Percentiles rank a stretch among this genome's conserved stretches.
Evolutionary conservation across 2,113 vertebrate genomes (phyloP).

Genomic region (Fulmarus glacialis): DNA sequence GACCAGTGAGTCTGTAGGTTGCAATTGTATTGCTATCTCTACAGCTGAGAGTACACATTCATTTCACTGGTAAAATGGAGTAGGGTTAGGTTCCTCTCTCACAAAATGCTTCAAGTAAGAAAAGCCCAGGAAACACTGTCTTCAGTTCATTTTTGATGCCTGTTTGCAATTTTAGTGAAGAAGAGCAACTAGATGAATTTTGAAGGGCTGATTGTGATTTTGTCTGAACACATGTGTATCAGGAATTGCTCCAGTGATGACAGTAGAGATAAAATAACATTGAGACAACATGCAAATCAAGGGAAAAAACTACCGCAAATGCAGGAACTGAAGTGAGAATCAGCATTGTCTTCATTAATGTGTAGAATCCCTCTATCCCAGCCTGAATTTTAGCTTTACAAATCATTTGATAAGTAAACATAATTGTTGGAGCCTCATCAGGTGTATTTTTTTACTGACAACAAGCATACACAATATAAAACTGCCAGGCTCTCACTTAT

Average conservation of each 20-base stretch:
- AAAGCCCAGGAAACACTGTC: background rate
- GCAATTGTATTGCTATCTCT: background rate
- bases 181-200: background rate
- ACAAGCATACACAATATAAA: background rate
- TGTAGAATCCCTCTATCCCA: background rate
- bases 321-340: background rate
- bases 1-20: background rate
- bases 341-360: background rate
- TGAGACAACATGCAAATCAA: background rate
- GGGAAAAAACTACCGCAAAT: background rate
- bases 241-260: background rate
- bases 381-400: background rate
- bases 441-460: background rate
- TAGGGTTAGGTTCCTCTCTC: background rate
- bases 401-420: background rate
- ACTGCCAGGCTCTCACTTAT: background rate
- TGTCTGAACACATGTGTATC: background rate
- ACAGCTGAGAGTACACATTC: background rate
- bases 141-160: background rate
- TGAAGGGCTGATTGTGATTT: background rate
- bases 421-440: background rate
- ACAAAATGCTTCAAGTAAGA: background rate
- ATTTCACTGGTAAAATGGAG: background rate
- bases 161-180: background rate
- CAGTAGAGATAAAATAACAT: background rate